Conservation (phyloP, 2,888 invertebrate genomes). For the Tetropium fuscum region DNA sequence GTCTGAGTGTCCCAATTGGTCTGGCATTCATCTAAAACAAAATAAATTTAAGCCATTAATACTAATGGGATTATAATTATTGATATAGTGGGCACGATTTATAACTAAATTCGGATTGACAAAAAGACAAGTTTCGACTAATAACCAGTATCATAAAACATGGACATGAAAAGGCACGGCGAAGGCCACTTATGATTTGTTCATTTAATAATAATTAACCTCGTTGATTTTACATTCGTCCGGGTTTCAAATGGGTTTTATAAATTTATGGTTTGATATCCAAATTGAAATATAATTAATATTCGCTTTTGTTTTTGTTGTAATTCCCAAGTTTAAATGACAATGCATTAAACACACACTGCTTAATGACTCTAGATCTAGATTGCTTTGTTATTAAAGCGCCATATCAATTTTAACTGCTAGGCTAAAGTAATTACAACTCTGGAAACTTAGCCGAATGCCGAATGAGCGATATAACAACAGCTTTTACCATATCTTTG, state of each 20-base stretch:
- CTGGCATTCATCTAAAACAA: conserved; percentile 50
- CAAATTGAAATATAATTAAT: conserved; percentile 44
- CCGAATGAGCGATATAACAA: too few species aligned
- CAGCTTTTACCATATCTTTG: too few species aligned
- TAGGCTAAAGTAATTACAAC: too few species aligned
- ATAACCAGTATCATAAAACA: conserved; percentile 35
- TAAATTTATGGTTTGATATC: conserved; percentile 33
- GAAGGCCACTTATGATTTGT: conserved; percentile 44
- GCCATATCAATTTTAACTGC: conserved; percentile 7
- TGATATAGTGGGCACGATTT: conserved; percentile 39
- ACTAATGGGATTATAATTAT: conserved; percentile 53
- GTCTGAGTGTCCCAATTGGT: conserved; percentile 41
- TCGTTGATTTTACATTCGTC: conserved; percentile 33
- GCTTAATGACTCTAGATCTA: conserved; percentile 10
- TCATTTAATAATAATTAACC: conserved; percentile 43
- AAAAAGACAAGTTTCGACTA: conserved; percentile 46
- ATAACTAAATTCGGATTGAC: conserved; percentile 49
- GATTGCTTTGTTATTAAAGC: conserved; percentile 5
- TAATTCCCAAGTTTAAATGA: conserved; percentile 33
- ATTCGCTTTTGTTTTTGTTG: conserved; percentile 36
- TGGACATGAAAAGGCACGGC: conserved; percentile 17
- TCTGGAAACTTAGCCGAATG: too few species aligned
- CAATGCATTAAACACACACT: conserved; percentile 24
- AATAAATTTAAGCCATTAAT: conserved; percentile 54
- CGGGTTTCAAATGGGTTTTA: conserved; percentile 34